Evolutionary conservation across 1,140 invertebrate genomes (phyloP), one percentile per base, ranked within the genome.

Genomic region (Trichonephila clavata): DNA sequence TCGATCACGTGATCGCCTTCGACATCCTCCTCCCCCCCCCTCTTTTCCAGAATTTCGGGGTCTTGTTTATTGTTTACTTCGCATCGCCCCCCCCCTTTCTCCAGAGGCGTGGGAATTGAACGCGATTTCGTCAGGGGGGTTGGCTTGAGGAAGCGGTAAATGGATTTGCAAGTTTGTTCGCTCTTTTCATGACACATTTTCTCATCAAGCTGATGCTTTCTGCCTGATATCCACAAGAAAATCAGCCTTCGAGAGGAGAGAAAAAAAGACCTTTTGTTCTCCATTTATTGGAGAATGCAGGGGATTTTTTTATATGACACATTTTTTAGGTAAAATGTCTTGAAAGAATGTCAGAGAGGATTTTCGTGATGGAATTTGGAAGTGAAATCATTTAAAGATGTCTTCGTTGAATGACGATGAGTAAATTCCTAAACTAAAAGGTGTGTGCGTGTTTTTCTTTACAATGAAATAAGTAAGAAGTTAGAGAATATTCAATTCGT

Each of bases 61-160:
- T n/a, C 2, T 20, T 81, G 68, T 80, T 90, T 80, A 92, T 92
- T 92, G 90, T 92, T 92, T 92, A 92, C 80, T 32, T 50, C 39
- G 1, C 16, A 13, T n/a, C n/a, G n/a, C 32, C 68, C 24, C 24
- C 61, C 32, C 13, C 60, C 21, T 7, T n/a, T 39, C 59, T 21
- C 86, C 60, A 13, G 57, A 39, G 86, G 86, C 39, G 50, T 86
- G n/a, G 80, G 50, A 86, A 32, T 60, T 61, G 84, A 27, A 50
- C 60, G 61, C 59, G 27, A 60, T n/a, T 84, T 84, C 18, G 50
- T 24, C 43, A 84, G 81, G 27, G 43, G 50, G 50, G 50, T 50
- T 50, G 50, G 50, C 50, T 50, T 50, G 50, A 50, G 50, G 14
- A 39, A 39, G 27, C 27, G 57, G 81, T 63, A 87, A 87, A 87